Conservation (phyloP, 2,888 invertebrate species). For the Tipula unca region DNA sequence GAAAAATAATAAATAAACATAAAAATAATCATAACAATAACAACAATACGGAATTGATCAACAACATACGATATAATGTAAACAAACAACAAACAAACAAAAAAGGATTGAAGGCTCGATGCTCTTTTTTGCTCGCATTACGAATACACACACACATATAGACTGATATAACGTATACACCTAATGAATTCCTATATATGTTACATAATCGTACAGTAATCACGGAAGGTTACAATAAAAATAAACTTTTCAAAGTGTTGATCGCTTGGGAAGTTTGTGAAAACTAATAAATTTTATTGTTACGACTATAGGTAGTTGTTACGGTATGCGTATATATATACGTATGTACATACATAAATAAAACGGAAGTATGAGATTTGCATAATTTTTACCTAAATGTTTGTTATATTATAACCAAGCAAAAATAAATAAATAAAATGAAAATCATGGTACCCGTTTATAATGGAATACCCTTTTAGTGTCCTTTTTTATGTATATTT, state of each 20-base stretch:
- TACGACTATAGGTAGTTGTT: background rate
- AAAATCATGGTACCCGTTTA: background rate
- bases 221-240: background rate
- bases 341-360: too few relatives aligned
- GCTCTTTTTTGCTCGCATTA: background rate
- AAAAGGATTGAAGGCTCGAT: background rate
- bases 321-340: background rate
- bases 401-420: background rate
- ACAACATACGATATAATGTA: too few relatives aligned
- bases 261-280: background rate
- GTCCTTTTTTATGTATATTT: background rate
- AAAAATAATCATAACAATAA: background rate
- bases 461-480: background rate
- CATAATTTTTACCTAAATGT: background rate
- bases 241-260: background rate
- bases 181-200: background rate
- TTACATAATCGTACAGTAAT: background rate
- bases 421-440: background rate
- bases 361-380: background rate
- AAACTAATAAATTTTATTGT: conserved; percentile 1
- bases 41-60: background rate
- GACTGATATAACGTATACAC: background rate
- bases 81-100: background rate
- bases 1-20: background rate
- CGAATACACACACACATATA: background rate